Evolutionary conservation across 2,888 invertebrate species (phyloP), one percentile per base, ranked within the genome.

Genomic region (Leptinotarsa haldemani): DNA sequence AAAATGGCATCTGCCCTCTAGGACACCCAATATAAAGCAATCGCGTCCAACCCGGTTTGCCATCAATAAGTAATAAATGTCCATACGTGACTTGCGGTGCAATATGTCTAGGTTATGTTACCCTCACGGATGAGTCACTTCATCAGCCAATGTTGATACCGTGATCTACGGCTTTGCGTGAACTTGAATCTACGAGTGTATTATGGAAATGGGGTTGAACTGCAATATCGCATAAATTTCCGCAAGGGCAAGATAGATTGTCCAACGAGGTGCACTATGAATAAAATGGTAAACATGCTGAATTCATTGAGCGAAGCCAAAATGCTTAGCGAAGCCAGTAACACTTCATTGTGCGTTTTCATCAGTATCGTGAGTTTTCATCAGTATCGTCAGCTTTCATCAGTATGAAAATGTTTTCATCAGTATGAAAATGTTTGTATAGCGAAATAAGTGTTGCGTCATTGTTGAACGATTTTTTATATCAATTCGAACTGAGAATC

Each of bases 41-140:
- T 86, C 84, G 80, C 76, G 80, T 80, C 67, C 66, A 70, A 80
- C 80, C 81, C 82, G 82, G 81, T 80, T 80, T 83, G 83, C 83
- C 84, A 85, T 85, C 85, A 85, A 86, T 86, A 85, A 82, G 82
- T 84, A 82, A 83, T 83, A 80, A 82, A 83, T 79, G 82, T 81
- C 80, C 76, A 79, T 83, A 82, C 77, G 80, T 81, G 81, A 80
- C 78, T 79, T 71, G 75, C 74, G 79, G 79, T 78, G 82, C 82
- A 82, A 83, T 82, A 82, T 81, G 81, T 77, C 79, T 77, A 71
- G 72, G 76, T 82, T 82, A 81, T 74, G 78, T 80, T 79, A 82
- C 83, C 83, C 84, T 82, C 82, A 84, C 82, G 83, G 82, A 83
- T 83, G 85, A 85, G 80, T 85, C 84, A 84, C 81, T 81, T 80